Conservation (phyloP, 2,113 vertebrate genomes). For the Entomyzon cyanotis region DNA sequence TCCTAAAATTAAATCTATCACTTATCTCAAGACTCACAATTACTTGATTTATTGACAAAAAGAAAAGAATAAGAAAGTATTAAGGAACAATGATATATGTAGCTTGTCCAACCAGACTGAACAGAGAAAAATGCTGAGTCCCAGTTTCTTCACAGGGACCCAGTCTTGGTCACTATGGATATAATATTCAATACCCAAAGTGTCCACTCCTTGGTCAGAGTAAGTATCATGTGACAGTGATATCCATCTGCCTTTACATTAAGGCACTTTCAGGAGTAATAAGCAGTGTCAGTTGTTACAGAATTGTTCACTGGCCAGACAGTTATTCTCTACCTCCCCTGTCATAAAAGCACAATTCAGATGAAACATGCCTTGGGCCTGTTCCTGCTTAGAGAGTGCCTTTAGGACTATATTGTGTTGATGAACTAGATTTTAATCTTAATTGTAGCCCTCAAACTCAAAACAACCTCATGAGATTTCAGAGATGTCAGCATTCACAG, state of each 20-base stretch:
- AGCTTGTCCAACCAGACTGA: not conserved
- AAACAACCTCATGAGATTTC: not conserved
- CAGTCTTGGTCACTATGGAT: not conserved
- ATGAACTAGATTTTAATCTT: constrained; percentile 23
- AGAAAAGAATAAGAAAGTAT: not conserved
- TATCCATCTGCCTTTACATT: not conserved
- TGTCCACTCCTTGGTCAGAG: not conserved
- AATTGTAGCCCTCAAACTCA: not conserved
- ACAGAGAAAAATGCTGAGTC: not conserved
- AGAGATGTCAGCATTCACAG: constrained; percentile 30
- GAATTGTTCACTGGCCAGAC: not conserved
- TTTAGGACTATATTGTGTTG: not conserved
- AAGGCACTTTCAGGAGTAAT: not conserved
- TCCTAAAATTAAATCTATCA: not conserved
- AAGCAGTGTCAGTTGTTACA: not conserved
- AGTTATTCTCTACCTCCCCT: not conserved
- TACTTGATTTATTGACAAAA: not conserved
- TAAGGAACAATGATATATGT: not conserved
- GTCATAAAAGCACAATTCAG: not conserved
- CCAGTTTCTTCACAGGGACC: not conserved
- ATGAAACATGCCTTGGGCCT: not conserved
- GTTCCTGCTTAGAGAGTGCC: not conserved
- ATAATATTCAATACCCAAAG: not conserved
- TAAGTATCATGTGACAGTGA: not conserved
- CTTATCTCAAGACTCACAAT: not conserved